Evolutionary conservation across 1,140 invertebrate genomes (phyloP), one percentile per base, ranked within the genome.

Genomic region (Archegozetes longisetosus): DNA sequence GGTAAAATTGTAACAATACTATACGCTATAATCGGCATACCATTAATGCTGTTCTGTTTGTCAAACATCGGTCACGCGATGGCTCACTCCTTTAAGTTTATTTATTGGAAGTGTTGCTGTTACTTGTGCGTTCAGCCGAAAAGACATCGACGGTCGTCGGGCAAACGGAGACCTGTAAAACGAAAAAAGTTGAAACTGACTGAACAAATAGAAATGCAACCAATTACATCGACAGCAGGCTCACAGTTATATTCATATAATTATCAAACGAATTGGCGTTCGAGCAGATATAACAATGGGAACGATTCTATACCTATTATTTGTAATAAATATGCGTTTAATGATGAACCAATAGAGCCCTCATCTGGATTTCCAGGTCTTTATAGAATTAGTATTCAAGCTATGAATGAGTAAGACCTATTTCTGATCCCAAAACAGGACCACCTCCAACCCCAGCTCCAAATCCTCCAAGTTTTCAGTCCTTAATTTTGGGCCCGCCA

Each of bases 21-120:
- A 68, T 96, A 96, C 73, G 91, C 91, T 27, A 88, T 95, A 67
- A 74, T 95, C 63, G 92, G 92, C 22, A 96, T 95, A 65, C 90
- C 91, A 0, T 73, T 95, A 55, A 92, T 94, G 85, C 78, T 96
- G 55, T 78, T 95, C 2, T 92, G 89, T 66, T 77, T 96, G 28
- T 92, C 89, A 48, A 93, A 93, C 70, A 92, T 96, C 61, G 90
- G 91, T n/a, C 88, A 93, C 70, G 83, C 91, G 55, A 88, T 96
- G 85, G 89, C 91, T 6, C 85, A 89, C 53, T 87, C 88, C 32
- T 93, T 94, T 73, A 84, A 86, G 61, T 89, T 89, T 69, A 71
- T 89, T 1, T 91, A 91, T 68, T 89, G 86, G 86, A 70, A 69
- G 56, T 64, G 70, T 3, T 91, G 86, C 66, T 91, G 88, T 68